phyloP scores from a whole-genome alignment of 1,140 invertebrate species.

The Aphis craccivora region DNA sequence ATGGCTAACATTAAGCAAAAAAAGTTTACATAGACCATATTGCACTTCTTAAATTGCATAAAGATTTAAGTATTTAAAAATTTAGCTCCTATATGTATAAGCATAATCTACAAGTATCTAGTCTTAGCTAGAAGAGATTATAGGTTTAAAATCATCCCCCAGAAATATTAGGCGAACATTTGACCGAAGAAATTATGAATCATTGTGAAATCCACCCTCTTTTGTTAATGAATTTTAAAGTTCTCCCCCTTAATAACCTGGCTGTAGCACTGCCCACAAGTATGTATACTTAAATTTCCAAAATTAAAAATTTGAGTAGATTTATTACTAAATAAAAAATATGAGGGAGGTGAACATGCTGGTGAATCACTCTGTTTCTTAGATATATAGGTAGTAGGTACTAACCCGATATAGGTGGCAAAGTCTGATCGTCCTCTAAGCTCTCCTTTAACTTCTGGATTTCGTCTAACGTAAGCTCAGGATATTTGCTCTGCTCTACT shows the following conservation, averaged over 20 bases:
- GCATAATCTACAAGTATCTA: too few relatives aligned
- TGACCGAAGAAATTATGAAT: background rate
- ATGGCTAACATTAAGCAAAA: background rate
- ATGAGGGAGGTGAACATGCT: too few relatives aligned
- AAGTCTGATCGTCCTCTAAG: background rate
- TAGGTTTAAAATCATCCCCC: too few relatives aligned
- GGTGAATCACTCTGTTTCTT: background rate
- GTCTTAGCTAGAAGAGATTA: too few relatives aligned
- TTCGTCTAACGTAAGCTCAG: background rate
- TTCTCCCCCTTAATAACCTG: background rate
- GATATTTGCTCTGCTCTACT: constrained; percentile 6
- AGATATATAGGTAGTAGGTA: background rate
- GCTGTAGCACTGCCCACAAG: too few relatives aligned
- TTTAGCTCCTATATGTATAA: too few relatives aligned
- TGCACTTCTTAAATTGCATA: too few relatives aligned
- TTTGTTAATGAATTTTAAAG: background rate
- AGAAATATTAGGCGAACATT: too few relatives aligned
- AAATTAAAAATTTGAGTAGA: background rate
- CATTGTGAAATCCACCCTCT: background rate
- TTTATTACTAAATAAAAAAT: background rate
- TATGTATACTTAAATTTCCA: background rate
- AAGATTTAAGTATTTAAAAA: too few relatives aligned
- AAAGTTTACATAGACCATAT: background rate
- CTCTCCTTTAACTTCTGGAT: background rate
- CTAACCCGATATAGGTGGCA: constrained; percentile 20